Evolutionary conservation across 2,888 invertebrate genomes (phyloP), one percentile per base, ranked within the genome.

Genomic region (Drosophila silvestris): DNA sequence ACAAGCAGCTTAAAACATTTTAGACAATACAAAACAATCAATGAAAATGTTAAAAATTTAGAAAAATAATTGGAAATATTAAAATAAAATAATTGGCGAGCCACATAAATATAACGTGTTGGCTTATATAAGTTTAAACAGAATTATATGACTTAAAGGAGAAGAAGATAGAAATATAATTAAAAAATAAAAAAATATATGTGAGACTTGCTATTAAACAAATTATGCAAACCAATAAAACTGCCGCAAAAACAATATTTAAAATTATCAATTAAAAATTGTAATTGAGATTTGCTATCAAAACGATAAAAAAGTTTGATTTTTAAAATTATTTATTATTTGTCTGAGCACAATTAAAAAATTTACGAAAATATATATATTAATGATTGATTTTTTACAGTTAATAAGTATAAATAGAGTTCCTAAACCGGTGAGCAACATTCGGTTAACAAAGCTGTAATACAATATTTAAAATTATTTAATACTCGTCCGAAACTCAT

Each of bases 151-250:
- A 12, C 6, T 22, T 12, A 6, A 44, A 22, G 3, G 0, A 12
- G 5, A 22, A 5, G 4, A 16, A 12, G 1, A 3, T 6, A 22
- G 0, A 12, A 44, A 44, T 3, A n/a, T n/a, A 22, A 22, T 3
- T 12, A 5, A 12, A n/a, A 44, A 44, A 6, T 9, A 1, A 12
- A 12, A 14, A n/a, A 3, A n/a, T 2, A 0, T 19, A 10, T n/a
- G 0, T 41, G 5, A 5, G 2, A 41, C 10, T n/a, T 41, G 10
- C 1, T n/a, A n/a, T n/a, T 3, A n/a, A n/a, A 6, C 3, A 1
- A 14, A 14, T 44, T 47, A 7, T 4, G 4, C 1, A 22, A 47
- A 1, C 14, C 7, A 14, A 22, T 47, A 7, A 14, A 47, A 47
- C 14, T 22, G 14, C 7, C 7, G 2, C 1, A 22, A 14, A 47